phyloP scores from a whole-genome alignment of 2,888 invertebrate genomes.

The Corythucha ciliata region DNA sequence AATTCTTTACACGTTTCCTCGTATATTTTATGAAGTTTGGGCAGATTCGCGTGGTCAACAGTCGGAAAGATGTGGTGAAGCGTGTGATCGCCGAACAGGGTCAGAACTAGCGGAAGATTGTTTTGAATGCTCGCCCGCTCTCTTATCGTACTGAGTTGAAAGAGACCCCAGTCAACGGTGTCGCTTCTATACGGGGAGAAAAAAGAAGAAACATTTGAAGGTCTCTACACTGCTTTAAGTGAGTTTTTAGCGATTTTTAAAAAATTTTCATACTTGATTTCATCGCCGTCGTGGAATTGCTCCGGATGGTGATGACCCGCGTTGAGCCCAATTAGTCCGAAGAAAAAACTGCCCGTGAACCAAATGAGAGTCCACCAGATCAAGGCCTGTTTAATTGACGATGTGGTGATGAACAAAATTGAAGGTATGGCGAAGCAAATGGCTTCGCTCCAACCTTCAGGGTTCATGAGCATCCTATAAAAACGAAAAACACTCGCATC shows the following conservation, averaged over 20 bases:
- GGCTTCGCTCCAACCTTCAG: no score
- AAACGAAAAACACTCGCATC: neutral
- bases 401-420: no score
- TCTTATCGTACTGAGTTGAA: slow-evolving; percentile 62
- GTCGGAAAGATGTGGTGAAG: slow-evolving; percentile 75
- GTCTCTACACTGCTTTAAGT: neutral
- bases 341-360: slow-evolving; percentile 50
- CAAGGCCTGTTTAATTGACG: no score
- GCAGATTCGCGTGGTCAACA: slow-evolving; percentile 62
- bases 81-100: slow-evolving; percentile 66
- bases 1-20: slow-evolving; percentile 57
- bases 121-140: slow-evolving; percentile 60
- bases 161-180: slow-evolving; percentile 63
- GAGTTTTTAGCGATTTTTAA: neutral
- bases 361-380: slow-evolving; percentile 53
- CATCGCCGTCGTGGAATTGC: slow-evolving; percentile 69
- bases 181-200: slow-evolving; percentile 29
- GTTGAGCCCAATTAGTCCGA: slow-evolving; percentile 56
- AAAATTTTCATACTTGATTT: slow-evolving; percentile 46
- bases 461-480: slow-evolving; percentile 25
- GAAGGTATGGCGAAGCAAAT: no score
- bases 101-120: slow-evolving; percentile 56
- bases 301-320: slow-evolving; percentile 73
- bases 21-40: slow-evolving; percentile 54
- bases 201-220: neutral